These are phyloP conservation scores for Eutrigla gurnardus DNA, from an alignment of 2,797 vertebrate species.

Conservation along the genomic window DNA sequence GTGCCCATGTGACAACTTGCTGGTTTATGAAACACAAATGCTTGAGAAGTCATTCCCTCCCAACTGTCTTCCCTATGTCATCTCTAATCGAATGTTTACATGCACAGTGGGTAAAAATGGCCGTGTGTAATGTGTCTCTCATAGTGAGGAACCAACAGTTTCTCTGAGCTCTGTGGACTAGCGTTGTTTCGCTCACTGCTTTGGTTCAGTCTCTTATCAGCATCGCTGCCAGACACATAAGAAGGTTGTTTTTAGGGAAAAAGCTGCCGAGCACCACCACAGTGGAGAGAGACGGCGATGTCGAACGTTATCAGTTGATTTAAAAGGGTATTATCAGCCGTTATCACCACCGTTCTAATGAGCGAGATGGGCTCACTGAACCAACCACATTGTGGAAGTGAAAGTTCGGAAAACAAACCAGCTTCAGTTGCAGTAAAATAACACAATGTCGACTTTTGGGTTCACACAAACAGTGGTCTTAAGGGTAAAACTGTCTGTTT, in stretches of 20 bases:
- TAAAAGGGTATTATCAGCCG: no score
- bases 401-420: no score
- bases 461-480: background rate
- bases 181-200: background rate
- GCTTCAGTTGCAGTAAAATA: no score
- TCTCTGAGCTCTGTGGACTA: no score
- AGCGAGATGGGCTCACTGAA: no score
- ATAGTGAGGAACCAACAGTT: background rate
- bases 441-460: background rate
- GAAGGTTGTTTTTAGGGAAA: no score
- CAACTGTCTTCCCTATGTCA: background rate
- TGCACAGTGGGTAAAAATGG: background rate
- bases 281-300: no score
- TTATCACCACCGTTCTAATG: no score
- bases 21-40: conserved; percentile 7
- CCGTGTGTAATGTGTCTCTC: background rate
- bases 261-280: no score
- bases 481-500: background rate
- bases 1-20: background rate
- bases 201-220: background rate
- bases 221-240: background rate
- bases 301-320: no score
- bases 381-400: no score
- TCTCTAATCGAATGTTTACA: background rate
- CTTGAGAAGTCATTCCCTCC: background rate